A percentile compares a stretch with the other conserved stretches of the same genome.
Evolutionary conservation across 2,888 invertebrate genomes (phyloP).

Genomic region (Parnassius orleans): DNA sequence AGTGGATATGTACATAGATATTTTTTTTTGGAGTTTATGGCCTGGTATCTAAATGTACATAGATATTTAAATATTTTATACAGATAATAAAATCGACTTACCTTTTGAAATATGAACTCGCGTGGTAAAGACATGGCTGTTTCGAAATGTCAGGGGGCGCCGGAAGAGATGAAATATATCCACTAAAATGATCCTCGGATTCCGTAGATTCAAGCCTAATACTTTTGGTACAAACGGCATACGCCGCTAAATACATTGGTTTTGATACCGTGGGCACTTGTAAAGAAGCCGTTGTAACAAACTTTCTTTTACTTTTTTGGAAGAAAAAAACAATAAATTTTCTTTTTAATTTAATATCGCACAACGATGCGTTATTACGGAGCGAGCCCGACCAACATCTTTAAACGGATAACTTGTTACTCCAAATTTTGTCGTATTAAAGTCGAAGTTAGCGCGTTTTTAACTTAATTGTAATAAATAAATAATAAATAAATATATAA

Average conservation of each 20-base stretch:
- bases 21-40: too few relatives aligned
- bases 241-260: constrained; percentile 68
- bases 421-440: not conserved
- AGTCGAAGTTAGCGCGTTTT: not conserved
- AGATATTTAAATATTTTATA: not conserved
- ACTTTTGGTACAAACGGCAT: constrained; percentile 50
- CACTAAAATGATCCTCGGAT: constrained; percentile 65
- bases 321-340: constrained; percentile 32
- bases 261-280: constrained; percentile 44
- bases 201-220: constrained; percentile 64
- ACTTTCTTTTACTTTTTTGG: constrained; percentile 40
- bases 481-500: not conserved
- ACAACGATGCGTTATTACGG: constrained; percentile 25
- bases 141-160: constrained; percentile 58
- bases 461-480: not conserved
- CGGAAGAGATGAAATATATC: constrained; percentile 51
- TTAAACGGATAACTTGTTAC: constrained; percentile 1
- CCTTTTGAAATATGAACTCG: constrained; percentile 82
- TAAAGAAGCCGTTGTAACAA: constrained; percentile 60
- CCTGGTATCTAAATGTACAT: too few relatives aligned
- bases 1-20: too few relatives aligned
- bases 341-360: constrained; percentile 17
- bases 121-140: constrained; percentile 80
- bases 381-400: constrained; percentile 26
- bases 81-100: constrained; percentile 43